Percentiles rank a stretch among this genome's conserved stretches.
These are phyloP conservation scores for Theristus sp. DNA, from an alignment of 2,888 invertebrate genomes.

Conservation along the genomic window DNA sequence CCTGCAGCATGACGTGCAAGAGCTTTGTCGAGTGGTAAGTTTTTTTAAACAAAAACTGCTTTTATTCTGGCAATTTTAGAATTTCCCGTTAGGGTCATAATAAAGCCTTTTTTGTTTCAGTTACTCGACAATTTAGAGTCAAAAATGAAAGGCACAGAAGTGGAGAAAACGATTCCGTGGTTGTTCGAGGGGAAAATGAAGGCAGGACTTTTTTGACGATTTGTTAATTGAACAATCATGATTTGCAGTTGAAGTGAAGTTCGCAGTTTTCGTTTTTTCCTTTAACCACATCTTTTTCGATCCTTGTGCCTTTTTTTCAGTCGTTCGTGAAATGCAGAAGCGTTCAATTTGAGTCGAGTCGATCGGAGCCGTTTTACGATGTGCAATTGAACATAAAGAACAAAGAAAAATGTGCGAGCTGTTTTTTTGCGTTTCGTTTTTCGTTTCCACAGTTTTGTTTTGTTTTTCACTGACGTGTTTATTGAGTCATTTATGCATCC, in stretches of 20 bases:
- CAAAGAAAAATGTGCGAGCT: constrained; percentile 70
- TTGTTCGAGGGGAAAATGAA: constrained; percentile 97
- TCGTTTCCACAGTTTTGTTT: neutral
- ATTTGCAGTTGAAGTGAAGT: neutral
- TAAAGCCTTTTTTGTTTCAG: constrained; percentile 35
- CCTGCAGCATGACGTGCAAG: constrained; percentile 78
- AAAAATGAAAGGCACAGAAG: constrained; percentile 88
- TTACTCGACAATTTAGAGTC: constrained; percentile 89
- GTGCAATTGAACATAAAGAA: constrained; percentile 96
- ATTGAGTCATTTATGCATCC: no score
- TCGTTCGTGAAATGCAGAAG: constrained; percentile 95
- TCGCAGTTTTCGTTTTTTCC: no score
- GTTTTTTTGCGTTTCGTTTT: neutral
- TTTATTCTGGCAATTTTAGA: neutral
- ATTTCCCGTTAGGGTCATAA: neutral
- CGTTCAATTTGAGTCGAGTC: constrained; percentile 80
- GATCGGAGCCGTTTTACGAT: constrained; percentile 92
- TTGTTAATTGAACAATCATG: constrained; percentile 2
- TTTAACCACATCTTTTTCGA: no score
- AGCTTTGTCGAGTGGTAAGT: constrained; percentile 34
- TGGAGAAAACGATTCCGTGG: constrained; percentile 89
- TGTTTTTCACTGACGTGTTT: no score
- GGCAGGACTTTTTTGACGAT: constrained; percentile 26
- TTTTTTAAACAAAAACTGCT: constrained; percentile 3
- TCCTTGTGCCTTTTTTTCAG: constrained; percentile 28